Conservation (phyloP, 2,888 invertebrate species). For the Junonia oenone region DNA sequence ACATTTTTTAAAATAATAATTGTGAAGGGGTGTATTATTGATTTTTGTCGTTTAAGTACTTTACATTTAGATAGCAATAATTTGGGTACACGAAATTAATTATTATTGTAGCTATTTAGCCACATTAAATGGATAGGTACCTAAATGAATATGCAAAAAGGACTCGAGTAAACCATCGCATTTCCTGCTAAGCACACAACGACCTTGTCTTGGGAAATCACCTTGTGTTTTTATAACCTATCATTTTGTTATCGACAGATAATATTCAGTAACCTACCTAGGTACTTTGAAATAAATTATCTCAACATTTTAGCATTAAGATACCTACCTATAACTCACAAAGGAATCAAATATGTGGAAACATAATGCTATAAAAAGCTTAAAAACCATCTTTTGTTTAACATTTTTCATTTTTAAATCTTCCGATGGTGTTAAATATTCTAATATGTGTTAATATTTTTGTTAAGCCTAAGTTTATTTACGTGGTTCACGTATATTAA, state of each 20-base stretch:
- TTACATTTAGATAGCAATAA: too few relatives aligned
- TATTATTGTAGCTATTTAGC: not conserved
- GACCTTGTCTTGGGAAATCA: slow-evolving; percentile 25
- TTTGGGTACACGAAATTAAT: not conserved
- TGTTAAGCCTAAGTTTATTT: too few relatives aligned
- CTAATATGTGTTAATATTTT: too few relatives aligned
- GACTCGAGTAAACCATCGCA: slow-evolving; percentile 7
- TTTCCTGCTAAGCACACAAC: slow-evolving; percentile 19
- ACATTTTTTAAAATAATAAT: too few relatives aligned
- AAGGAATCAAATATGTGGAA: too few relatives aligned
- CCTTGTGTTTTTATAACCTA: slow-evolving; percentile 18
- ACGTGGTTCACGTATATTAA: too few relatives aligned
- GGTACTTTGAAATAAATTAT: not conserved
- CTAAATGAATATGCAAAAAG: slow-evolving; percentile 1
- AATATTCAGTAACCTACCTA: not conserved
- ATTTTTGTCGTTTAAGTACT: too few relatives aligned
- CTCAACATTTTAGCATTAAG: not conserved
- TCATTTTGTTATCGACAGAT: not conserved
- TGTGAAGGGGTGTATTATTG: too few relatives aligned
- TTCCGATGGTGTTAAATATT: too few relatives aligned
- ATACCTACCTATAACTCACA: too few relatives aligned
- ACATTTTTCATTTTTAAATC: not conserved
- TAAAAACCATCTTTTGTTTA: not conserved
- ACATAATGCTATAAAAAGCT: not conserved
- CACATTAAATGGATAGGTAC: not conserved